Conservation (phyloP, 2,888 invertebrate genomes). For the Prosapia bicincta region DNA sequence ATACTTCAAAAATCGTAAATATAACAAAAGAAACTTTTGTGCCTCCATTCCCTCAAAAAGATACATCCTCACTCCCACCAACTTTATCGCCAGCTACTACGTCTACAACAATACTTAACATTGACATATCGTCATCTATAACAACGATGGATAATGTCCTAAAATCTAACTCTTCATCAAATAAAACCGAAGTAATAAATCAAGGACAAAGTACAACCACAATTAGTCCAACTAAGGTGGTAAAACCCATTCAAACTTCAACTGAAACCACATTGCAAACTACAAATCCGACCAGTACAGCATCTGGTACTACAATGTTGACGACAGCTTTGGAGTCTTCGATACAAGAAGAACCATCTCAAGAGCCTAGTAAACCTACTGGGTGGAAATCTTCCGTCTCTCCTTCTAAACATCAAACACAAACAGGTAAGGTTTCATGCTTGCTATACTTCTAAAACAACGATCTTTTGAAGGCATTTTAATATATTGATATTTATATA, state of each 20-base stretch:
- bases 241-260: background rate
- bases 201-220: background rate
- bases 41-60: background rate
- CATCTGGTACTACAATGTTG: conserved; percentile 34
- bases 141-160: conserved; percentile 33
- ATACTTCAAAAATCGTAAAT: background rate
- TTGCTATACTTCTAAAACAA: background rate
- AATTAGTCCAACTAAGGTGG: background rate
- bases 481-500: too few species aligned
- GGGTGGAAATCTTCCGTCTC: background rate
- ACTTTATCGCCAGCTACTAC: conserved; percentile 27
- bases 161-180: conserved; percentile 19
- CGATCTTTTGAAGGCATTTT: background rate
- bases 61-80: too few species aligned
- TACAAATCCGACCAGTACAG: background rate
- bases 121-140: conserved; percentile 29
- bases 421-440: conserved; percentile 3
- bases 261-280: background rate
- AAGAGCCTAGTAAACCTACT: conserved; percentile 37
- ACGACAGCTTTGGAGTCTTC: conserved; percentile 47
- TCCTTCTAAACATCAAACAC: background rate
- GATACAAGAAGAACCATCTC: conserved; percentile 45
- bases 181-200: background rate
- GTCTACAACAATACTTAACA: conserved; percentile 24
- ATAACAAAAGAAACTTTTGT: background rate